Conservation (phyloP, 2,888 invertebrate genomes). For the Silvanus unidentatus region DNA sequence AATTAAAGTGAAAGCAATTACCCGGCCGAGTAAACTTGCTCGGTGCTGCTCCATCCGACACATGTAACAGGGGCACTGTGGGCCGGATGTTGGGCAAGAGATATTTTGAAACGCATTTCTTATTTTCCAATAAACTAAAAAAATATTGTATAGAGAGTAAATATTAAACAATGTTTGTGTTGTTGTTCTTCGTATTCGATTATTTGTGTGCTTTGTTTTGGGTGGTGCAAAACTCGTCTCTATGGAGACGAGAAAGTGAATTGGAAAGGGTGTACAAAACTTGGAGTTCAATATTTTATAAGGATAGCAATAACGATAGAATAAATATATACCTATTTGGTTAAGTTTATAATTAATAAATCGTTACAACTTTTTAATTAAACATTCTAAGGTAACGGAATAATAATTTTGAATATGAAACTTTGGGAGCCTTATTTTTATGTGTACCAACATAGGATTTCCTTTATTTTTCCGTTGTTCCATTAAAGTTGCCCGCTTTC, state of each 20-base stretch:
- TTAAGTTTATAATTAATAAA: too few relatives aligned
- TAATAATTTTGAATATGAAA: neutral
- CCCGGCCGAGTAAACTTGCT: constrained; percentile 90
- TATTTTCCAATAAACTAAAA: constrained; percentile 2
- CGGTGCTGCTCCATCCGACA: constrained; percentile 88
- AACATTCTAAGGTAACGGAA: too few relatives aligned
- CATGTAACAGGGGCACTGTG: constrained; percentile 79
- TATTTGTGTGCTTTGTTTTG: too few relatives aligned
- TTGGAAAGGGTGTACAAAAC: too few relatives aligned
- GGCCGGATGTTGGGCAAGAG: constrained; percentile 67
- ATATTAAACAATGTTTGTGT: too few relatives aligned
- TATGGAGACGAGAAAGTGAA: too few relatives aligned
- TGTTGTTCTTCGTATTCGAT: too few relatives aligned
- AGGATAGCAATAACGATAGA: neutral
- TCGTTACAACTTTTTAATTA: too few relatives aligned
- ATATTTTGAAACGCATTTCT: constrained; percentile 76
- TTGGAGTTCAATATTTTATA: neutral
- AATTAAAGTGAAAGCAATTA: constrained; percentile 39
- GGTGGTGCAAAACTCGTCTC: too few relatives aligned
- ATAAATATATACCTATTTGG: neutral
- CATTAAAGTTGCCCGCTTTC: too few relatives aligned
- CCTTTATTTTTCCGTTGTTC: neutral
- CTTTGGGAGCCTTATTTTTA: neutral
- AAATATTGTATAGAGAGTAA: too few relatives aligned
- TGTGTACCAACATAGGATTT: constrained; percentile 6